These are phyloP conservation scores for Smithornis capensis DNA, from an alignment of 2,113 vertebrate genomes.

Conservation along the genomic window DNA sequence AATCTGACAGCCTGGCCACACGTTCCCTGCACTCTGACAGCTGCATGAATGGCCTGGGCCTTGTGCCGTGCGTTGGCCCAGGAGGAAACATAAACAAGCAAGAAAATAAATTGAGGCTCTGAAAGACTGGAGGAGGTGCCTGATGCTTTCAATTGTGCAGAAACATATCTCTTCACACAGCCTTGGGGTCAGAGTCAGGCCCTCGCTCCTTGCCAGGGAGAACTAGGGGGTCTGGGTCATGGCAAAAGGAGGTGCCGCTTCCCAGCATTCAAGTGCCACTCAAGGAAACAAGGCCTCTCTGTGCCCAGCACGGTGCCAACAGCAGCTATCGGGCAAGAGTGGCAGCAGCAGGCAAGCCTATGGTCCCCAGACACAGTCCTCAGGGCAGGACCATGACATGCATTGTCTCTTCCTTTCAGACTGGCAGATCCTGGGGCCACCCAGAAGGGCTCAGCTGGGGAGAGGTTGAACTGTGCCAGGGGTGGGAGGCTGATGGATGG, in stretches of 20 bases:
- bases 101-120: slow-evolving; percentile 19
- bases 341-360: neutral
- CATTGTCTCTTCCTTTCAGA: neutral
- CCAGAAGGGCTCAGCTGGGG: neutral
- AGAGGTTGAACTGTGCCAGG: neutral
- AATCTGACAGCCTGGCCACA: neutral
- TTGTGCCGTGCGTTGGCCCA: neutral
- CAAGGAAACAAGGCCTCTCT: neutral
- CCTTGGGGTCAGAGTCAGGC: neutral
- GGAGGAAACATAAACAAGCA: slow-evolving; percentile 19
- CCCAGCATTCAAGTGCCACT: slow-evolving; percentile 42
- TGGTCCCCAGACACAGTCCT: neutral
- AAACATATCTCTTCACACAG: neutral
- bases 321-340: neutral
- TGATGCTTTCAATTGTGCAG: slow-evolving; percentile 13
- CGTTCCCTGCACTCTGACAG: neutral
- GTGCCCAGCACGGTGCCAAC: neutral
- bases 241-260: neutral
- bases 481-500: neutral
- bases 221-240: neutral
- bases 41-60: neutral
- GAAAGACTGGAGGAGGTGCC: neutral
- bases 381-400: neutral
- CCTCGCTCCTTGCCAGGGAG: neutral
- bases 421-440: slow-evolving; percentile 9